Evolutionary conservation across 2,797 vertebrate genomes (phyloP), one percentile per base, ranked within the genome.

Genomic region (Gila robusta): DNA sequence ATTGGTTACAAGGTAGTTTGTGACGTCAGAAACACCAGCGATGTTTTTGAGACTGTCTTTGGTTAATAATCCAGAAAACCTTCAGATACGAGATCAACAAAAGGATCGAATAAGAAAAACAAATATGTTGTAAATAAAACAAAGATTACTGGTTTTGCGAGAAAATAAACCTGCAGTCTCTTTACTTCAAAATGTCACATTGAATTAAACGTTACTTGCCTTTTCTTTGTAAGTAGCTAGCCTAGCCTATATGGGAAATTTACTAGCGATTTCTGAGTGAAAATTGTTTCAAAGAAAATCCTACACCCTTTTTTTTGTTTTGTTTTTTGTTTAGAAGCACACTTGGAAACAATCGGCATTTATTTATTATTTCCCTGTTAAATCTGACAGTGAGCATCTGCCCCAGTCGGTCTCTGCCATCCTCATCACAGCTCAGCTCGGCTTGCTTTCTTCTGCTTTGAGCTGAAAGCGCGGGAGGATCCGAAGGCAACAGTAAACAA

Each of bases 401-500:
- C 21, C 49, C 44, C 8, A 1, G 16, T 26, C 23, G 2, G 44
- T 19, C 0, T 56, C 21, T 10, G 23, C 26, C 26, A 26, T 72
- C 5, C 71, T 72, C 70, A n/a, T 7, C 28, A n/a, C 71, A 11
- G 71, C 49, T 37, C 49, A 2, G 28, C 44, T 39, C 21, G 19
- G 32, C 32, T 32, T 28, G 77, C 26, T 26, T 62, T 79, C 81
- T 84, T 90, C 86, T 85, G 81, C 87, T 37, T 73, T 76, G 26
- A 84, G 88, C 82, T 41, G 81, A 79, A 37, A 77, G 70, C 85
- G 56, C 35, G n/a, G 28, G 90, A 91, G 90, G 90, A 92, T 92
- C 90, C 88, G 91, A 89, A 93, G 94, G 92, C 92, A 93, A 90
- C 90, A 94, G 86, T 32, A 81, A 90, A 91, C 91, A 91, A 93